Evolutionary conservation across 2,888 invertebrate species (phyloP).

Genomic region (Iphiclides podalirius): DNA sequence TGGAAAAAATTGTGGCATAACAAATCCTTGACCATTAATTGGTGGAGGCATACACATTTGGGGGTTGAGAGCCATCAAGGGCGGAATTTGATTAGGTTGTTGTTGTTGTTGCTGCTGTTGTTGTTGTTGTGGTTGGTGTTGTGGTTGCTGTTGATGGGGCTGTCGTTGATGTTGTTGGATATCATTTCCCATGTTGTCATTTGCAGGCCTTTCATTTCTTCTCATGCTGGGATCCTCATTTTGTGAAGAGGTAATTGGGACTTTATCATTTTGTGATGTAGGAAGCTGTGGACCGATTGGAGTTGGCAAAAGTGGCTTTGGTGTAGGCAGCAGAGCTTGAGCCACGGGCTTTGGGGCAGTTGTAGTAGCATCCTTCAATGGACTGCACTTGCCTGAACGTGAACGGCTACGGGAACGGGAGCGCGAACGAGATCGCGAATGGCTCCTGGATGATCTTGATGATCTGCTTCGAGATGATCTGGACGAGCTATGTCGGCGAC

Average conservation of each 20-base stretch:
- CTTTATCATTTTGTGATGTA: slow-evolving; percentile 36
- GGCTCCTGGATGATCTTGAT: slow-evolving; percentile 56
- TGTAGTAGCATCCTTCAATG: slow-evolving; percentile 53
- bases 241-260: slow-evolving; percentile 37
- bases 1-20: slow-evolving; percentile 65
- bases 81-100: slow-evolving; percentile 52
- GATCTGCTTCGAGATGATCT: slow-evolving; percentile 69
- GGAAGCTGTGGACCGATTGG: slow-evolving; percentile 61
- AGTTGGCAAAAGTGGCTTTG: slow-evolving; percentile 45
- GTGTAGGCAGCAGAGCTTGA: slow-evolving; percentile 45
- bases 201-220: slow-evolving; percentile 30
- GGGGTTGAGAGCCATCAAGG: slow-evolving; percentile 64
- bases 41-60: slow-evolving; percentile 62
- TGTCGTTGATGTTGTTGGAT: slow-evolving; percentile 34
- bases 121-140: slow-evolving; percentile 26
- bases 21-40: slow-evolving; percentile 55
- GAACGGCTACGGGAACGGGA: slow-evolving; percentile 70
- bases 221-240: slow-evolving; percentile 29
- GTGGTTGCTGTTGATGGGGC: slow-evolving; percentile 5
- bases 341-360: slow-evolving; percentile 52
- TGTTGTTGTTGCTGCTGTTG: slow-evolving; percentile 21
- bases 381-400: slow-evolving; percentile 80
- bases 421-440: slow-evolving; percentile 44
- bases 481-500: slow-evolving; percentile 67
- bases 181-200: slow-evolving; percentile 35